Percentiles rank a stretch among this genome's conserved stretches.
phyloP scores from a whole-genome alignment of 2,797 vertebrate species.

The Pampus argenteus region DNA sequence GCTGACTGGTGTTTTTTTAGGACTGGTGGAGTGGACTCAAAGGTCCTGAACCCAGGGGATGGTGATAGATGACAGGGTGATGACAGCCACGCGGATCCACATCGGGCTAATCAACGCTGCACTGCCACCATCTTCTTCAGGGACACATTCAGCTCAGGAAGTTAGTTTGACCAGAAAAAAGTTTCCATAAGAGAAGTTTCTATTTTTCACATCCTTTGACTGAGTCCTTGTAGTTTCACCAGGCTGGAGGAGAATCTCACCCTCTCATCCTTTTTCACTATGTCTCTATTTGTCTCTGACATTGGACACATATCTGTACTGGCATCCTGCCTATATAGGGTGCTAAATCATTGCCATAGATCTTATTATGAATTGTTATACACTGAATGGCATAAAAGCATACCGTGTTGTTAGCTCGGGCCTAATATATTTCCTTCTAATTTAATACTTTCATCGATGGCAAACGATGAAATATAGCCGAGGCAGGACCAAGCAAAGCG shows the following conservation, averaged over 20 bases:
- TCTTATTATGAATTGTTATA: constrained; percentile 71
- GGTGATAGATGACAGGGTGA: not conserved
- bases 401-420: constrained; percentile 68
- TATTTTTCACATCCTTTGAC: constrained; percentile 5
- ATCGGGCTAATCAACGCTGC: not conserved
- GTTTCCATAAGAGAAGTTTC: not conserved
- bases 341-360: constrained; percentile 64
- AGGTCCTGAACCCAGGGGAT: not conserved
- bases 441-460: constrained; percentile 80
- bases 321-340: constrained; percentile 19
- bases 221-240: not conserved
- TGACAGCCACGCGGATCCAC: not conserved
- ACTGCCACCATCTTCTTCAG: not conserved
- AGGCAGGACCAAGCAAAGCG: constrained; percentile 61
- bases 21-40: not conserved
- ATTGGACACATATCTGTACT: constrained; percentile 22
- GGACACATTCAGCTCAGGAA: not conserved
- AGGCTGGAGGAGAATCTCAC: not conserved
- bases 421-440: constrained; percentile 80
- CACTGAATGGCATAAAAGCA: constrained; percentile 70
- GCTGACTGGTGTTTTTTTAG: not conserved
- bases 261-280: not conserved
- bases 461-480: constrained; percentile 83
- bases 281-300: constrained; percentile 9
- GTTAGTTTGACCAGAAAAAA: not conserved